These are phyloP conservation scores for Listronotus bonariensis DNA, from an alignment of 1,140 invertebrate genomes.

Conservation along the genomic window DNA sequence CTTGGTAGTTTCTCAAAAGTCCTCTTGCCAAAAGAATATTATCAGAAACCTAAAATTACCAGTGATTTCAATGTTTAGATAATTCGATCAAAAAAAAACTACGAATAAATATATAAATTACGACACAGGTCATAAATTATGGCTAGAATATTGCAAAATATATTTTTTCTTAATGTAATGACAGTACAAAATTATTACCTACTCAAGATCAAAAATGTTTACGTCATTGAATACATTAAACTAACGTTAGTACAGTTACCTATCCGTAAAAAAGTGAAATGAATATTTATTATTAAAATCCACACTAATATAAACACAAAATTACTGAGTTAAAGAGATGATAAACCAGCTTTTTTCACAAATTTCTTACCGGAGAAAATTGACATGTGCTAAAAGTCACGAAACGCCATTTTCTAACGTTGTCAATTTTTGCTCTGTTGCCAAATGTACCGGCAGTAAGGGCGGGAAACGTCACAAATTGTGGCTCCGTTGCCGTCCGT, in stretches of 20 bases:
- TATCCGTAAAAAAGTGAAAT: background rate
- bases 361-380: constrained; percentile 42
- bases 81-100: background rate
- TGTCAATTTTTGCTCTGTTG: no score
- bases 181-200: constrained; percentile 24
- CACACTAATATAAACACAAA: background rate
- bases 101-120: background rate
- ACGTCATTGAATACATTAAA: constrained; percentile 34
- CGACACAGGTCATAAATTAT: constrained; percentile 12
- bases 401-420: constrained; percentile 42
- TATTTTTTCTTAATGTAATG: constrained; percentile 18
- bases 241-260: background rate
- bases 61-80: background rate
- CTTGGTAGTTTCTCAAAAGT: constrained; percentile 18
- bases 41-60: constrained; percentile 17
- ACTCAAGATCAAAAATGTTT: constrained; percentile 34
- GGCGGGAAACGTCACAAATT: no score
- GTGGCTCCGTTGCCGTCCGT: no score
- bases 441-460: no score
- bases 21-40: constrained; percentile 13
- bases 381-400: constrained; percentile 48
- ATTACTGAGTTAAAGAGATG: background rate
- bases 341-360: constrained; percentile 19
- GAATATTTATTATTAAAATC: background rate
- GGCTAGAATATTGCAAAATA: constrained; percentile 23